Base-by-base conservation (phyloP, 2,888 invertebrate species). In the Germaria angustata region DNA sequence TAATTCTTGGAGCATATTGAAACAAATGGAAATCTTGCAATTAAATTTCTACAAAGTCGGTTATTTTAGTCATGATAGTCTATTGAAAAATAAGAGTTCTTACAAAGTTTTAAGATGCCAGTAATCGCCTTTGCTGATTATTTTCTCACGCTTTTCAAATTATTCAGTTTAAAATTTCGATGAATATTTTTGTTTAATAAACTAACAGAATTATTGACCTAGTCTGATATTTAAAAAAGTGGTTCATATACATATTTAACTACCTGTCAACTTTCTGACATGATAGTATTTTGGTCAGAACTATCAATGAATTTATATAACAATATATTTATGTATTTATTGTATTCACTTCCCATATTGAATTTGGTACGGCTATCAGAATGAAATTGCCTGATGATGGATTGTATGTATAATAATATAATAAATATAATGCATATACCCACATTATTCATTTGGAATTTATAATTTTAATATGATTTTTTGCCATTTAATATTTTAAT, bases 401-500 rank as follows among this genome's bases (percentile, higher is more conserved):
- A 24, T 51, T 39, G 17, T n/a, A 9, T 39, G 7, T 5, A 44
- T 46, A 57, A 55, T 39, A 39, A 28, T 28, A 28, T 28, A 28
- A 5, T 28, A 5, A 3, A 28, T 28, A 28, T 6, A 28, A 28
- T 28, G 28, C 6, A 28, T 28, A 28, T 28, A 28, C 6, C 28
- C n/a, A 49, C 55, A 4, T 53, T 61, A 68, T 51, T 68, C 49
- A 13, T 61, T n/a, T 53, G 53, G 61, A 77, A 77, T 77, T 53
- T 51, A 69, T 61, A 69, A 53, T 53, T 46, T 46, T 7, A 46
- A 57, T 36, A 22, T 32, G 15, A 15, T 15, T 51, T 55, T 57
- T 39, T 51, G 6, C 6, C 6, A 5, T 49, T 32, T 55, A 15
- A 5, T 13, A 59, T 59, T 39, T 51, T 32, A 36, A 51, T 53